Conservation (phyloP, 2,113 vertebrate species). For the Tetrao urogallus region DNA sequence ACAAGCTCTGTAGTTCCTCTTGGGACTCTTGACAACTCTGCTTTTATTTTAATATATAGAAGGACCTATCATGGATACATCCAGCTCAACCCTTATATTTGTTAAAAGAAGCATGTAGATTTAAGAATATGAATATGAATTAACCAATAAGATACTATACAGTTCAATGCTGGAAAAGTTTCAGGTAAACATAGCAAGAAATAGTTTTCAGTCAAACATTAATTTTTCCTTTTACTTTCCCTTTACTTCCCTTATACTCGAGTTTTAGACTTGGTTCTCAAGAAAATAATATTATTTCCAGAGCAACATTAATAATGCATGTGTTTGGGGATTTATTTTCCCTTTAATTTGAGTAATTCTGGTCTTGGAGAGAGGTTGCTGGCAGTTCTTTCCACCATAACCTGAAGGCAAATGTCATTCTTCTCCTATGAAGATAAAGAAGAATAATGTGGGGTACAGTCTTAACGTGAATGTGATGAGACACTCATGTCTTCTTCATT, state of each 20-base stretch:
- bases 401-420: neutral
- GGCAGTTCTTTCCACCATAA: neutral
- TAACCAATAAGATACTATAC: neutral
- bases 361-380: neutral
- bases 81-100: neutral
- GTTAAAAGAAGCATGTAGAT: neutral
- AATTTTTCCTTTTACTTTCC: neutral
- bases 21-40: neutral
- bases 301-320: neutral
- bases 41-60: neutral
- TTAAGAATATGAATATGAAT: neutral
- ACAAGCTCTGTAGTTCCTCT: neutral
- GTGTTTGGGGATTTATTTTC: neutral
- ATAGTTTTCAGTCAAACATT: neutral
- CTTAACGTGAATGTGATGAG: neutral
- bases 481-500: neutral
- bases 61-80: neutral
- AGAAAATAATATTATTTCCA: neutral
- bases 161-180: neutral
- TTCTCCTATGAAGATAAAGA: neutral
- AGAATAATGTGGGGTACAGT: neutral
- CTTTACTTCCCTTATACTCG: neutral
- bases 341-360: neutral
- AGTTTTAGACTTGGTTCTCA: neutral
- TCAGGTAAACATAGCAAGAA: neutral